phyloP scores from a whole-genome alignment of 2,113 vertebrate species.

The Chrysochloris asiatica region DNA sequence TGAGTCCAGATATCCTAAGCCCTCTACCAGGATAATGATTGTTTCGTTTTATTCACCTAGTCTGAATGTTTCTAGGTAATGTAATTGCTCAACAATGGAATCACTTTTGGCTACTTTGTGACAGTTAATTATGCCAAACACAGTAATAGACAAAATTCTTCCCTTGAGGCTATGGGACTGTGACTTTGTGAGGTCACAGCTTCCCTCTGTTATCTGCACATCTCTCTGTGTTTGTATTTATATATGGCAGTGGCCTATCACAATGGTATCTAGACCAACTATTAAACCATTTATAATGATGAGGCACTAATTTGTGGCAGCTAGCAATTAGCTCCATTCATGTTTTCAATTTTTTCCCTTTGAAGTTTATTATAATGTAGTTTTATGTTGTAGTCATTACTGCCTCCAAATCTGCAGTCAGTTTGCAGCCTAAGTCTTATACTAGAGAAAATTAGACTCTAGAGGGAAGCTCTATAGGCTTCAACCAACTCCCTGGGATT shows the following conservation, averaged over 20 bases:
- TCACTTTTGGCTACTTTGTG: constrained; percentile 65
- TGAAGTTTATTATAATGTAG: constrained; percentile 75
- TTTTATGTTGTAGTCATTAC: constrained; percentile 56
- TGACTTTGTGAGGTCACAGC: constrained; percentile 51
- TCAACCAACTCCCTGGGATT: neutral
- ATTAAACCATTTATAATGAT: constrained; percentile 70
- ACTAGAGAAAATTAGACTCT: neutral
- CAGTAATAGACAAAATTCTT: constrained; percentile 51
- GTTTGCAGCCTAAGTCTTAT: neutral
- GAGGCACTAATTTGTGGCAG: constrained; percentile 72
- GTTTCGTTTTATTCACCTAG: constrained; percentile 36
- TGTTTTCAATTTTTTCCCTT: constrained; percentile 71
- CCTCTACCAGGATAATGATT: neutral
- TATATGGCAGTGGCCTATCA: constrained; percentile 49
- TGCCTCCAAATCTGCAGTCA: constrained; percentile 59
- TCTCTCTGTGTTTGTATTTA: constrained; percentile 56
- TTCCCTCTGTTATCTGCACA: constrained; percentile 45
- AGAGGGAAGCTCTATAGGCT: neutral
- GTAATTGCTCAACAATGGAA: constrained; percentile 45
- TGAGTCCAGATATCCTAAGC: constrained; percentile 35
- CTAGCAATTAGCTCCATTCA: constrained; percentile 71
- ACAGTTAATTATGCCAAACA: constrained; percentile 54
- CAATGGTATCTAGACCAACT: constrained; percentile 66
- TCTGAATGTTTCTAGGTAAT: constrained; percentile 35
- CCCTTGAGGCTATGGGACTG: constrained; percentile 54